Evolutionary conservation across 2,113 vertebrate species (phyloP).

Genomic region (Pluvianellus socialis): DNA sequence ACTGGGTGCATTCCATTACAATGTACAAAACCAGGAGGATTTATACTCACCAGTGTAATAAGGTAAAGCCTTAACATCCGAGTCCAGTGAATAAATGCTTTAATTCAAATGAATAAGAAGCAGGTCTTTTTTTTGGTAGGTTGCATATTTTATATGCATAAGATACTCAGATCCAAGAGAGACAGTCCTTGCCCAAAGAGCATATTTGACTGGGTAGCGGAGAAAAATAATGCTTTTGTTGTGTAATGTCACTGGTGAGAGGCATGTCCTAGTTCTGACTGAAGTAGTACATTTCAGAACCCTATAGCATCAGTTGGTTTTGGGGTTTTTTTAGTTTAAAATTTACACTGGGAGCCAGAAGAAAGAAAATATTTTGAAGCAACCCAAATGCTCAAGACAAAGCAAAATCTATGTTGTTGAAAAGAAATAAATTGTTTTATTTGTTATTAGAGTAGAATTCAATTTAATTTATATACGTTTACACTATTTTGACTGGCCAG

Average conservation of each 20-base stretch:
- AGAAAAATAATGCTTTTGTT: not conserved
- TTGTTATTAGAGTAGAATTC: not conserved
- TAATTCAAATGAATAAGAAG: conserved; percentile 4
- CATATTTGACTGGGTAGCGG: not conserved
- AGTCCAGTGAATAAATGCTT: not conserved
- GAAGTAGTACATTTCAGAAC: not conserved
- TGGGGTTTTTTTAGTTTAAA: not conserved
- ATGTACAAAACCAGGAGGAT: not conserved
- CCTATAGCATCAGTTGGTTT: not conserved
- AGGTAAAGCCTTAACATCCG: not conserved
- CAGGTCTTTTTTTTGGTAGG: not conserved
- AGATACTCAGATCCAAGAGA: no score
- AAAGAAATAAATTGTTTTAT: not conserved
- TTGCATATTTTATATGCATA: not conserved
- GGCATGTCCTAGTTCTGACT: not conserved
- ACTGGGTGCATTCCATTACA: not conserved
- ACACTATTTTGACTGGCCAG: no score
- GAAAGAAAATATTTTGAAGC: not conserved
- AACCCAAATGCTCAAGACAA: not conserved
- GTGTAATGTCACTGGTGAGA: not conserved
- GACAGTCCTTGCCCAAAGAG: not conserved
- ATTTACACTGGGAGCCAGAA: not conserved
- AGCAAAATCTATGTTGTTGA: not conserved
- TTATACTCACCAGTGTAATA: not conserved
- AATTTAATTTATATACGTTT: rapidly evolving